Evolutionary conservation across 2,113 vertebrate genomes (phyloP).

Genomic region (Tychaedon coryphoeus): DNA sequence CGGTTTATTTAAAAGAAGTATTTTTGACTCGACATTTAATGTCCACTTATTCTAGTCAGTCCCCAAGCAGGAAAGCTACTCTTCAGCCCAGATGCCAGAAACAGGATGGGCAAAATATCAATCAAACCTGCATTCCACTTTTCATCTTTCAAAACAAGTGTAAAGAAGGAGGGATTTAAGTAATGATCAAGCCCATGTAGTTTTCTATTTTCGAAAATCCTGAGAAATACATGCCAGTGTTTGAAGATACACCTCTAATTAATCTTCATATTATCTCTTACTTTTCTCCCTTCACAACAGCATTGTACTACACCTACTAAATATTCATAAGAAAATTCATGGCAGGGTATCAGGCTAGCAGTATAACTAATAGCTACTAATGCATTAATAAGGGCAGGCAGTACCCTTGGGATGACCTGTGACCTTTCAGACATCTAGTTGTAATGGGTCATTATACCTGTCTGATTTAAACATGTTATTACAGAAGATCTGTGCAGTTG

Average conservation of each 20-base stretch:
- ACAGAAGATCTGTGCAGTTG: not conserved
- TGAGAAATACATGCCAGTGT: not conserved
- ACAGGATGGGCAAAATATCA: not conserved
- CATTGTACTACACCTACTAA: not conserved
- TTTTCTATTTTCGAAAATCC: not conserved
- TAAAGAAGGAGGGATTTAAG: not conserved
- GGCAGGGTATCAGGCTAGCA: not conserved
- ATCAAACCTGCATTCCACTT: not conserved
- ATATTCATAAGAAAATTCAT: constrained; percentile 15
- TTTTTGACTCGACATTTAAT: not conserved
- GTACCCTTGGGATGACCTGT: constrained; percentile 30
- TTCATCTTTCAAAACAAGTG: not conserved
- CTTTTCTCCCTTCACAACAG: not conserved
- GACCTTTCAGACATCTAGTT: constrained; percentile 25
- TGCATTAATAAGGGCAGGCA: not conserved
- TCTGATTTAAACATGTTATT: constrained; percentile 23
- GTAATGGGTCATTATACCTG: constrained; percentile 22
- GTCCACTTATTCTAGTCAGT: not conserved
- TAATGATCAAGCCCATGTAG: not conserved
- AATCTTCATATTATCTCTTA: not conserved
- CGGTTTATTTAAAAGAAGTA: not conserved
- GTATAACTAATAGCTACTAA: not conserved
- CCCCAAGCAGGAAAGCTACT: not conserved
- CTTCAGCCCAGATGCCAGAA: not conserved
- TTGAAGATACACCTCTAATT: not conserved